Evolutionary conservation across 2,888 invertebrate species (phyloP).

Genomic region (Esperia sulphurella): DNA sequence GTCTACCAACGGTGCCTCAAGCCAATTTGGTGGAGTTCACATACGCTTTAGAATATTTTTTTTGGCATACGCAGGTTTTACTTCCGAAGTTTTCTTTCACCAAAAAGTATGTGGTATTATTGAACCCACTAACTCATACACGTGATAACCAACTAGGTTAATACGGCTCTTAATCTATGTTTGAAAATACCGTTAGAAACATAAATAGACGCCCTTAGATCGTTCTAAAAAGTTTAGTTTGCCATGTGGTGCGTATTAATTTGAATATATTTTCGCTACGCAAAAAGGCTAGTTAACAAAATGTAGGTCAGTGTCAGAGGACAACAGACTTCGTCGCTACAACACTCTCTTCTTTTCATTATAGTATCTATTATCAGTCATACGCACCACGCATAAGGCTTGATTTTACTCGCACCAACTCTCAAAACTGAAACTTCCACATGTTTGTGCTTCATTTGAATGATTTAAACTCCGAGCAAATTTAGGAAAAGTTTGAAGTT

Average conservation of each 20-base stretch:
- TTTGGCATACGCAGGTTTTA: no score
- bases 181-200: no score
- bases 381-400: conserved; percentile 43
- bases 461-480: conserved; percentile 24
- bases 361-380: conserved; percentile 50
- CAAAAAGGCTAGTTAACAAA: conserved; percentile 44
- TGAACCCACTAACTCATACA: no score
- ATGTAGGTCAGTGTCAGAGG: conserved; percentile 72
- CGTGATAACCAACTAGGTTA: no score
- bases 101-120: no score
- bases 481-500: conserved; percentile 23
- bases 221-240: no score
- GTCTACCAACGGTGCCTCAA: no score
- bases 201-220: no score
- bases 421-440: conserved; percentile 1
- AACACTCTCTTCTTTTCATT: conserved; percentile 28
- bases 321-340: conserved; percentile 47
- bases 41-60: no score
- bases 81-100: no score
- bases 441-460: conserved; percentile 26
- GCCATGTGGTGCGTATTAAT: neutral
- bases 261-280: conserved; percentile 3
- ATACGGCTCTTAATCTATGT: no score
- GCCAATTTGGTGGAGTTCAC: no score
- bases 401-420: conserved; percentile 29